Evolutionary conservation across 2,113 vertebrate genomes (phyloP), one percentile per base, ranked within the genome.

Genomic region (Rana temporaria): DNA sequence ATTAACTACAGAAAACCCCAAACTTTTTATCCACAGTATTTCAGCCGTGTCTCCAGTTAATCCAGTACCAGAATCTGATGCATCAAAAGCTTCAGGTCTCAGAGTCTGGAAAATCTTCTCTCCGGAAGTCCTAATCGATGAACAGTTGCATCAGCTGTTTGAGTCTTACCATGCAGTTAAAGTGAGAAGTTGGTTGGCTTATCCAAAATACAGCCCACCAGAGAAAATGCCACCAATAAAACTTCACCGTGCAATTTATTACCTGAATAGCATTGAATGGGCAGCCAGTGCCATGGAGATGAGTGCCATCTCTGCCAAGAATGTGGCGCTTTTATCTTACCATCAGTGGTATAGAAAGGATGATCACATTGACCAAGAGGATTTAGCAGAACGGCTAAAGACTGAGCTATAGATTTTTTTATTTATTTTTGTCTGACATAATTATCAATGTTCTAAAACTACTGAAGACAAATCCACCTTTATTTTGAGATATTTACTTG

Each of bases 211-310:
- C 87, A 86, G 84, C 38, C 90, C 94, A 0, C 93, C 92, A 0
- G 90, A 96, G 1, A 90, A 78, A 42, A 88, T 90, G 0, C 96
- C 97, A 0, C 93, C 96, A 0, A 81, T 98, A 69, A n/a, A 97
- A 70, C 92, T 99, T 59, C 96, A 97, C 0, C 85, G 95, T n/a
- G 87, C 84, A 0, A 83, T 98, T 4, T 99, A 98, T 90, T 97
- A 98, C 88, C 84, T 98, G 85, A 98, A 85, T 0, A 89, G 95
- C 18, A 88, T 98, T 0, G 98, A 98, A 90, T 94, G 92, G 81
- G 95, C 90, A 0, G 97, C 97, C 0, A 97, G 97, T 0, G 93
- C 95, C 87, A 94, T 98, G 95, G 98, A 99, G 87, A 95, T 98
- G 95, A 96, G 95, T 0, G 93, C 94, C 68, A 91, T 99, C 3